A percentile compares a stretch with the other conserved stretches of the same genome.
These are phyloP conservation scores for Acromyrmex echinatior DNA, from an alignment of 1,140 invertebrate species.

Conservation along the genomic window DNA sequence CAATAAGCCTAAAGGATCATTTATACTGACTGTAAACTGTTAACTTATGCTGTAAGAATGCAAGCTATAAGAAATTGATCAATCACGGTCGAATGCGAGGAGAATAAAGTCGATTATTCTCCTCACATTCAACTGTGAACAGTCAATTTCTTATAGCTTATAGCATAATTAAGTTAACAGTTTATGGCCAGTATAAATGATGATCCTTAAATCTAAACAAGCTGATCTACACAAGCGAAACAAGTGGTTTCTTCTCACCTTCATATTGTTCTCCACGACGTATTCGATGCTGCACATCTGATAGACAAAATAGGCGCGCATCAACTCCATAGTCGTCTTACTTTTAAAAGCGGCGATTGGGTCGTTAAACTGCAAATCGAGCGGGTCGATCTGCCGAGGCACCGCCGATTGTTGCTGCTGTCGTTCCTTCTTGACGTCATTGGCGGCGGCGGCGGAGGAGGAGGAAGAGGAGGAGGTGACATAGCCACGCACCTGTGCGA, in stretches of 20 bases:
- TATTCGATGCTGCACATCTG: slow-evolving; percentile 96
- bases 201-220: too few relatives aligned
- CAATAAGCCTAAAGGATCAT: too few relatives aligned
- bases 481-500: slow-evolving; percentile 75
- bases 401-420: slow-evolving; percentile 74
- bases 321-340: slow-evolving; percentile 97
- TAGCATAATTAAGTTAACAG: too few relatives aligned
- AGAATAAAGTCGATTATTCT: too few relatives aligned
- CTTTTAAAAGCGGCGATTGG: slow-evolving; percentile 95
- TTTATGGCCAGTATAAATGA: too few relatives aligned
- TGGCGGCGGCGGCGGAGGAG: slow-evolving; percentile 60
- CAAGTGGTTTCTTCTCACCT: slow-evolving; percentile 89
- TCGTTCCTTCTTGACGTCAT: slow-evolving; percentile 71
- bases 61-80: too few relatives aligned
- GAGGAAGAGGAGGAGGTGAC: slow-evolving; percentile 45
- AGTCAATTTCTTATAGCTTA: too few relatives aligned
- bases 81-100: too few relatives aligned
- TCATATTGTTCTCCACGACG: slow-evolving; percentile 97
- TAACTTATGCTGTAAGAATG: too few relatives aligned
- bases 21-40: too few relatives aligned
- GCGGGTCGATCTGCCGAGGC: slow-evolving; percentile 89
- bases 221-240: not conserved
- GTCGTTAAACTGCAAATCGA: slow-evolving; percentile 96
- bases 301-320: slow-evolving; percentile 97
- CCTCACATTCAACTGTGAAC: too few relatives aligned